These are phyloP conservation scores for Chauna torquata DNA, from an alignment of 2,113 vertebrate genomes.

Conservation along the genomic window DNA sequence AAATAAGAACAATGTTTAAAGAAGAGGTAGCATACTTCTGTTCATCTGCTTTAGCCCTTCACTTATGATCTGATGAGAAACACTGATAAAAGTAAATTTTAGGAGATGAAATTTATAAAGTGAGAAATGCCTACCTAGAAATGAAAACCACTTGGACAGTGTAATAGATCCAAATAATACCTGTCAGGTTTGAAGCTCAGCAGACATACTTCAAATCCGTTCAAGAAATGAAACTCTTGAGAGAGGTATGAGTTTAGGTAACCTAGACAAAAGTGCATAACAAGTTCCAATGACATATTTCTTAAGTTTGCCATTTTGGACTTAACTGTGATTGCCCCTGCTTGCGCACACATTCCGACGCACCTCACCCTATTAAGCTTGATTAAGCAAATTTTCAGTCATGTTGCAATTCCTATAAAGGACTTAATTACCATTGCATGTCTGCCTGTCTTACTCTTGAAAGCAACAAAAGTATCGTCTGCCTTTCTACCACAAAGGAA, in stretches of 20 bases:
- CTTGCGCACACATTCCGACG: not conserved
- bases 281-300: not conserved
- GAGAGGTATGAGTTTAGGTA: not conserved
- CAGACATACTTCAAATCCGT: not conserved
- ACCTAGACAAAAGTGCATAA: not conserved
- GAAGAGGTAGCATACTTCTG: not conserved
- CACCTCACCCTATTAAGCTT: not conserved
- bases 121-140: not conserved
- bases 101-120: not conserved
- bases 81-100: not conserved
- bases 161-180: not conserved
- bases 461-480: not conserved
- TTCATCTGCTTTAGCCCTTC: not conserved
- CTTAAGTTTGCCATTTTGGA: not conserved
- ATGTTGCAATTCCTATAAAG: not conserved
- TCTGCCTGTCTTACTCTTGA: not conserved
- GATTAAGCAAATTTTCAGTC: not conserved
- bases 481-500: not conserved
- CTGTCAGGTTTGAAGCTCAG: not conserved
- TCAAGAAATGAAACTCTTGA: not conserved
- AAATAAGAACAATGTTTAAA: not conserved
- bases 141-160: not conserved
- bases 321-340: not conserved
- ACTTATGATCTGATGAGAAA: not conserved
- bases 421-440: not conserved